Evolutionary conservation across 2,797 vertebrate species (phyloP), one percentile per base, ranked within the genome.

Genomic region (Miopithecus talapoin): DNA sequence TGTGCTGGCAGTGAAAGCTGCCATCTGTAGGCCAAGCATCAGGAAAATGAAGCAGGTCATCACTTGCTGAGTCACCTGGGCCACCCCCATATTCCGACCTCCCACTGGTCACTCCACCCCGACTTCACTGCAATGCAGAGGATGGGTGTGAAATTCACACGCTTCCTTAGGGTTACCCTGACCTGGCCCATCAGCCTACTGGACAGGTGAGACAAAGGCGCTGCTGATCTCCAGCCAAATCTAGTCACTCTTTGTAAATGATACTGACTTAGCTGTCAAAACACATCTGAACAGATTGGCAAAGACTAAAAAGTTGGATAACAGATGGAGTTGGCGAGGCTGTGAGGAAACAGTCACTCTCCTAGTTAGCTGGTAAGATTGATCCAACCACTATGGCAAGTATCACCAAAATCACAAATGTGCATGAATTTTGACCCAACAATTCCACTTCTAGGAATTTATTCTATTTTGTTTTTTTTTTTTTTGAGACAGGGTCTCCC

Each of bases 371-470:
- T 24, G 61, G 76, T n/a, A n/a, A 46, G 55, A 59, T 7, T 5
- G 76, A 28, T 6, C 3, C 22, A 13, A 43, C 7, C 17, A 30
- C 55, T 14, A 1, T 55, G 22, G 28, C 80, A n/a, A 26, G 85
- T 33, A 79, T 68, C 64, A 46, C 28, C 53, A 33, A 50, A 36
- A 48, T 59, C 79, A 43, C 43, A 55, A 59, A 70, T 12, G 26
- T 13, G 5, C 53, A 41, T 64, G 86, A 24, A 33, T 24, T 87
- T 39, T 43, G 79, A 72, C 61, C 55, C 21, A 80, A 28, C 5
- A 24, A 46, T 64, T 79, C 28, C 53, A 88, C 39, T 50, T 92
- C 78, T 41, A 95, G 91, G 85, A 86, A 84, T 72, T 81, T 85
- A 74, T 89, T 74, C 87, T 76, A 21, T 64, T 33, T 64, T 64